A percentile compares a stretch with the other conserved stretches of the same genome.
Evolutionary conservation across 2,888 invertebrate genomes (phyloP).

Genomic region (Zeuzera pyrina): DNA sequence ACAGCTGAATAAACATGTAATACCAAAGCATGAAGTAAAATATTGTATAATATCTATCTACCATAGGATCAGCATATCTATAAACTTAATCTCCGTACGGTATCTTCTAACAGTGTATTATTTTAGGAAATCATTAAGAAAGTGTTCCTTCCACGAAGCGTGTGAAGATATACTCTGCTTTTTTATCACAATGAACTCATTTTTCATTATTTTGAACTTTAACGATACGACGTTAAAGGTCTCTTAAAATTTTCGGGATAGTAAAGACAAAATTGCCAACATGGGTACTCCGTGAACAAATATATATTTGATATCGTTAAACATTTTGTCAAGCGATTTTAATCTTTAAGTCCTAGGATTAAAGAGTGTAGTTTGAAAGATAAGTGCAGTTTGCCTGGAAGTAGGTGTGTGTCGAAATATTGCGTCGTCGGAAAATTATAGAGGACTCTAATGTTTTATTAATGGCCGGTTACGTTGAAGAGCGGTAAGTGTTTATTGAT

Average conservation of each 20-base stretch:
- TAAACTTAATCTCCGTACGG: too few species aligned
- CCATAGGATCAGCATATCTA: too few species aligned
- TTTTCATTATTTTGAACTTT: background rate
- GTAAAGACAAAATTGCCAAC: constrained; percentile 3
- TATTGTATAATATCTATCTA: too few species aligned
- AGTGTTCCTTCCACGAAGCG: constrained; percentile 8
- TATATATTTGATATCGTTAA: too few species aligned
- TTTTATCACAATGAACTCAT: background rate
- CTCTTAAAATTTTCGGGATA: background rate
- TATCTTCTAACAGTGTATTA: too few species aligned
- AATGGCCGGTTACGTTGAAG: constrained; percentile 16
- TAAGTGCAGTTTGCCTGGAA: constrained; percentile 4
- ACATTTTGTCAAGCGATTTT: background rate
- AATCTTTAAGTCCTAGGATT: background rate
- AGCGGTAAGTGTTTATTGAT: constrained; percentile 17
- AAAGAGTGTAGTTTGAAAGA: constrained; percentile 2
- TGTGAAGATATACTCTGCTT: background rate
- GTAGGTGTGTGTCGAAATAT: constrained; percentile 14
- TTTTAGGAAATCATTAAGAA: constrained; percentile 7
- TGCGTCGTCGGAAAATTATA: constrained; percentile 17
- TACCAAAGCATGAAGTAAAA: too few species aligned
- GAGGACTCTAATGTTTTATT: constrained; percentile 21
- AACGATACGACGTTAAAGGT: background rate
- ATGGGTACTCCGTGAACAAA: too few species aligned
- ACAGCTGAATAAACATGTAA: too few species aligned